Base-by-base conservation (phyloP, 2,113 vertebrate species). In the Genyomyrus donnyi region DNA sequence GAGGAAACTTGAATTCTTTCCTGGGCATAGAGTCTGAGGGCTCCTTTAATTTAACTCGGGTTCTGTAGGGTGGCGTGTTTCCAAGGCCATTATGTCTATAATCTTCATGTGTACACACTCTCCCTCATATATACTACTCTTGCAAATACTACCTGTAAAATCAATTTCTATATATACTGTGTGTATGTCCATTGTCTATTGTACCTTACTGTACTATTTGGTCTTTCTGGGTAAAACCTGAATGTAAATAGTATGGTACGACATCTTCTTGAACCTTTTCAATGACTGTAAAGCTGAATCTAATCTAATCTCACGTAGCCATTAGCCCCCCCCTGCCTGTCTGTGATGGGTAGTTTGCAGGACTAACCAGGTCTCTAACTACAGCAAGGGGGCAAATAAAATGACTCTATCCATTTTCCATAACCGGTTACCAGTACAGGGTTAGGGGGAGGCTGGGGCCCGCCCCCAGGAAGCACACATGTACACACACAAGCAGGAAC, bases 1-100 rank as follows among this genome's bases (percentile, higher is more conserved):
- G 92, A 39, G 77, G 90, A 90, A 91, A 91, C 91, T 92, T 50
- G 17, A 77, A 50, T 80, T 89, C 15, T 49, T 46, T 89, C 66
- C 74, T 50, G 49, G 88, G 17, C 27, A 1, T 17, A n/a, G 8
- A 49, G 7, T 10, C 45, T 83, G 70, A 49, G 27, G 66, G 27
- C 66, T 52, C n/a, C 70, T 89, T 27, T 49, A 39, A 19, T 80
- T 89, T 80, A 89, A 83, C 49, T 80, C 86, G 24, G 56, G 92
- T 93, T 90, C 0, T 11, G 27, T 74, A 15, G 74, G 74, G 74
- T 93, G 91, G 74, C 84, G 83, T 90, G 87, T 24, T 39, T 56
- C 89, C 74, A 87, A 62, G 86, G 50, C 45, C 21, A 21, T 48
- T 46, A 39, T 48, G 45, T 89, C 90, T 77, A 91, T 91, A 91